Evolutionary conservation across 2,797 vertebrate genomes (phyloP).

Genomic region (Cyprinodon diabolis): DNA sequence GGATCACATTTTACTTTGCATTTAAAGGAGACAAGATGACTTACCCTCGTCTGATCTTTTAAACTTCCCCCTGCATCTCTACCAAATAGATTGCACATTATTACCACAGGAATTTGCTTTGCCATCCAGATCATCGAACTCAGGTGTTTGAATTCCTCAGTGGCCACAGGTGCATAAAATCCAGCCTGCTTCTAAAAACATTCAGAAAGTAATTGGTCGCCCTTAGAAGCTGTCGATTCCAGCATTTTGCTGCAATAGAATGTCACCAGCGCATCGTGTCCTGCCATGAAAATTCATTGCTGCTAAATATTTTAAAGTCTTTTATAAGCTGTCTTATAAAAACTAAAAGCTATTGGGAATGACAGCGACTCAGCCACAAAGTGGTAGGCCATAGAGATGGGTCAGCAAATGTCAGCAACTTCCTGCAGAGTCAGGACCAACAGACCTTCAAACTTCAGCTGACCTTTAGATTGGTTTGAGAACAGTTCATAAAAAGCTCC

Average conservation of each 20-base stretch:
- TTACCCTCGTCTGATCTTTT: not conserved
- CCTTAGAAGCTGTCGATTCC: not conserved
- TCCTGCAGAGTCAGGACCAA: not conserved
- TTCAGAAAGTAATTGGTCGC: not conserved
- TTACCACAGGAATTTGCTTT: not conserved
- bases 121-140: not conserved
- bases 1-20: not conserved
- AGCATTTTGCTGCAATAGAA: not conserved
- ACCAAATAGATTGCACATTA: not conserved
- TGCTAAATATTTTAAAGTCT: slow-evolving; percentile 4
- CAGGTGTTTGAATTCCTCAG: not conserved
- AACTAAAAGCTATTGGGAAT: not conserved
- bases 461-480: not conserved
- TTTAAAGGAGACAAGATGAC: not conserved
- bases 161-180: not conserved
- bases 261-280: not conserved
- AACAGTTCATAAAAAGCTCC: not conserved
- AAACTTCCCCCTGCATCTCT: not conserved
- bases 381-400: not conserved
- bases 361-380: not conserved
- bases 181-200: not conserved
- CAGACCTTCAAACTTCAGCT: not conserved
- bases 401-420: not conserved
- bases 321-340: not conserved
- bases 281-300: not conserved